These are phyloP conservation scores for Plebejus argus DNA, from an alignment of 2,888 invertebrate genomes.

Conservation along the genomic window DNA sequence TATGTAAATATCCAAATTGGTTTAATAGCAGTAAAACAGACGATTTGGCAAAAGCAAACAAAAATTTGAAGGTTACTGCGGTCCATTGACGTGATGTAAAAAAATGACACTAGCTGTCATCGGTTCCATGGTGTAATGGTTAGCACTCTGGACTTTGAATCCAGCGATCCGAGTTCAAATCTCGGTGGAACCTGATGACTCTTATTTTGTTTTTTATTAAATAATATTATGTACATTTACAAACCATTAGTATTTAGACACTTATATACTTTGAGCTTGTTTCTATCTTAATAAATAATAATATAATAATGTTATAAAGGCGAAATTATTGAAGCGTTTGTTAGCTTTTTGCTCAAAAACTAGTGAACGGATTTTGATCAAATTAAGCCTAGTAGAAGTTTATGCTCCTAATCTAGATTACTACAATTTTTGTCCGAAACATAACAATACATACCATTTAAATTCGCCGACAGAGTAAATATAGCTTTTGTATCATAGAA, in stretches of 20 bases:
- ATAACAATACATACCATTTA: conserved; percentile 47
- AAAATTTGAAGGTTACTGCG: neutral
- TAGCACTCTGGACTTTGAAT: conserved; percentile 91
- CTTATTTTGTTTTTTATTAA: neutral
- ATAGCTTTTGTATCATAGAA: conserved; percentile 54
- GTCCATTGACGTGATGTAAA: neutral
- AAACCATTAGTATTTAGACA: no score
- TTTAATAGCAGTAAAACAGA: neutral
- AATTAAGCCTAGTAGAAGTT: neutral
- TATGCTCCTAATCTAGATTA: neutral
- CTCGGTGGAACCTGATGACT: conserved; percentile 80
- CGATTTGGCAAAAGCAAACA: neutral
- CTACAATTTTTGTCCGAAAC: no score
- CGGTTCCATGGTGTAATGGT: conserved; percentile 88
- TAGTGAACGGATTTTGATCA: neutral
- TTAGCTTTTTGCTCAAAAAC: neutral
- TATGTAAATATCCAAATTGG: conserved; percentile 22
- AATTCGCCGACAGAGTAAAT: conserved; percentile 50
- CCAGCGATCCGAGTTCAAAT: conserved; percentile 91
- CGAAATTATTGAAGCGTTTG: neutral
- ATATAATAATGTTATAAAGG: neutral
- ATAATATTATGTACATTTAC: neutral
- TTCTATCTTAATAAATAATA: no score
- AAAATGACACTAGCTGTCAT: neutral
- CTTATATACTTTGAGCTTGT: no score